A percentile compares a stretch with the other conserved stretches of the same genome.
Conservation (phyloP, 2,888 invertebrate genomes). For the Lapara coniferarum region DNA sequence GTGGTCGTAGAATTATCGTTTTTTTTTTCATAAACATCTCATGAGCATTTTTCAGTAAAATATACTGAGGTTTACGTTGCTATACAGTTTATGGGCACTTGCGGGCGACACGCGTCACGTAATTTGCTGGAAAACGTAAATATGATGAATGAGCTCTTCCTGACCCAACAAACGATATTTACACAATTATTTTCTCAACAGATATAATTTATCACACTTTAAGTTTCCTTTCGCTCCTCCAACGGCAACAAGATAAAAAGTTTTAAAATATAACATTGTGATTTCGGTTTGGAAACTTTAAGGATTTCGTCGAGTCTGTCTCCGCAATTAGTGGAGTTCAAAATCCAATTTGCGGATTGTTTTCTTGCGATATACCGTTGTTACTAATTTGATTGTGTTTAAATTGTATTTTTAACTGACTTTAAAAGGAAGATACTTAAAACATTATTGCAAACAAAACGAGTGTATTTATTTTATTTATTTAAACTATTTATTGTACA, state of each 20-base stretch:
- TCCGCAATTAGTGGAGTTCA: conserved; percentile 10
- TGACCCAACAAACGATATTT: conserved; percentile 3
- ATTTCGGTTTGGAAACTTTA: conserved; percentile 25
- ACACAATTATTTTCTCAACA: neutral
- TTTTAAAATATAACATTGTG: conserved; percentile 41
- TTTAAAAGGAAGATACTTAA: too few species aligned
- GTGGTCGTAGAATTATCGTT: too few species aligned
- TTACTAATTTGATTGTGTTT: neutral
- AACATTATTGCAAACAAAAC: too few species aligned
- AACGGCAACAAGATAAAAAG: conserved; percentile 41
- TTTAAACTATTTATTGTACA: too few species aligned
- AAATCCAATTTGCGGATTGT: neutral
- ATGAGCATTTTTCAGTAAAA: too few species aligned
- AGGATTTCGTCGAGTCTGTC: conserved; percentile 2
- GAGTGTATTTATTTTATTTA: too few species aligned
- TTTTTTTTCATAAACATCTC: too few species aligned
- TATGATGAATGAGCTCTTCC: neutral
- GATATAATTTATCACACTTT: conserved; percentile 23
- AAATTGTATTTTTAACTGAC: neutral
- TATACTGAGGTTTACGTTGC: too few species aligned
- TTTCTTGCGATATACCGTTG: neutral
- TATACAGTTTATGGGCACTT: too few species aligned
- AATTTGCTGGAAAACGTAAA: neutral
- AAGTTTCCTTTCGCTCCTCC: conserved; percentile 36
- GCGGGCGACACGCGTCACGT: neutral